A percentile compares a stretch with the other conserved stretches of the same genome.
phyloP scores from a whole-genome alignment of 2,797 vertebrate genomes.

The Pristis pectinata region DNA sequence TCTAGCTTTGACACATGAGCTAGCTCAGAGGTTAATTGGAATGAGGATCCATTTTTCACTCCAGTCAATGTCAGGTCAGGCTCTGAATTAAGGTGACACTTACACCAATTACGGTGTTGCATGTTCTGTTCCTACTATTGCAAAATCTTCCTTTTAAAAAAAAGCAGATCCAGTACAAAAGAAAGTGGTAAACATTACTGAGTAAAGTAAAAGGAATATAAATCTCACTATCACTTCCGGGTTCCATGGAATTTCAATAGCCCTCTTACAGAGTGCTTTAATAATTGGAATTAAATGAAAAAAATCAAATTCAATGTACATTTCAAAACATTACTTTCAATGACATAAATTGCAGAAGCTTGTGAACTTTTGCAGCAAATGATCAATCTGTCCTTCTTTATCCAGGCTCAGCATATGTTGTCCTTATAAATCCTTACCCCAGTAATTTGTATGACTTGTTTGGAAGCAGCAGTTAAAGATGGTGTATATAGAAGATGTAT shows the following conservation, averaged over 20 bases:
- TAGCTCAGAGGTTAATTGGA: neutral
- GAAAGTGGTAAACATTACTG: neutral
- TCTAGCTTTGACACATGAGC: neutral
- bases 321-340: neutral
- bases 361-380: neutral
- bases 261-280: neutral
- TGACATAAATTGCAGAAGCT: neutral
- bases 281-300: conserved; percentile 9
- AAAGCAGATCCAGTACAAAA: neutral
- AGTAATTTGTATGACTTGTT: neutral
- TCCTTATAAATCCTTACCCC: neutral
- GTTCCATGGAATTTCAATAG: neutral
- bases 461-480: neutral
- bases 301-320: neutral
- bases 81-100: neutral
- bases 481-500: neutral
- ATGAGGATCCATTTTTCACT: neutral
- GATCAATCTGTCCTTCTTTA: neutral
- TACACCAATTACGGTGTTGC: neutral
- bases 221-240: neutral
- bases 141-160: neutral
- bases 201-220: neutral
- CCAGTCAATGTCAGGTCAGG: neutral
- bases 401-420: neutral
- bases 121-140: neutral